Evolutionary conservation across 1,140 invertebrate species (phyloP).

Genomic region (Pseudomyrmex dendroicus): DNA sequence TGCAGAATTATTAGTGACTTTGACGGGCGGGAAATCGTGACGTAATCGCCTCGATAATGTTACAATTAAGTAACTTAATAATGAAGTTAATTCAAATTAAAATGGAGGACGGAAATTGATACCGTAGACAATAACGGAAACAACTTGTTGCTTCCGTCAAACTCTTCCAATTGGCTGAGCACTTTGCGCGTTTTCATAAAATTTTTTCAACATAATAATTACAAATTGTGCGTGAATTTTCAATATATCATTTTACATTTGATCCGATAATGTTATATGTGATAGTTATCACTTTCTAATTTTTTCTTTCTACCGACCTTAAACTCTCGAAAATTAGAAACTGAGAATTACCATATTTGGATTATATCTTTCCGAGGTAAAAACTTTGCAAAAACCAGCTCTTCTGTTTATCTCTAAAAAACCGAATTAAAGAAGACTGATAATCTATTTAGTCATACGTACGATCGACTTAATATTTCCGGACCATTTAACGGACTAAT

Average conservation of each 20-base stretch:
- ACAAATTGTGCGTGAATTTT: background rate
- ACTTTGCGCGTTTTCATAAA: background rate
- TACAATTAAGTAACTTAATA: conserved; percentile 54
- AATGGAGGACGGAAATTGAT: conserved; percentile 32
- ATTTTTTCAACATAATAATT: conserved; percentile 20
- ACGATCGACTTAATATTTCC: conserved; percentile 68
- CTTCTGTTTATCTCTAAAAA: background rate
- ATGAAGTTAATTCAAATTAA: conserved; percentile 56
- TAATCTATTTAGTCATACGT: conserved; percentile 67
- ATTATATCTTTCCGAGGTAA: conserved; percentile 19
- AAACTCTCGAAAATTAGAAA: background rate
- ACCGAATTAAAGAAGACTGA: conserved; percentile 49
- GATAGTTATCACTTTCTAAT: too few relatives aligned
- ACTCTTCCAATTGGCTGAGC: conserved; percentile 34
- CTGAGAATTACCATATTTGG: background rate
- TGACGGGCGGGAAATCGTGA: conserved; percentile 36
- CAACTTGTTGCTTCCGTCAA: conserved; percentile 62
- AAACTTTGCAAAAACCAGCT: conserved; percentile 16
- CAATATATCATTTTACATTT: too few relatives aligned
- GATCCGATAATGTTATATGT: too few relatives aligned
- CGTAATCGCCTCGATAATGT: conserved; percentile 51
- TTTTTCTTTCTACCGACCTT: background rate
- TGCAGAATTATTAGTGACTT: conserved; percentile 57
- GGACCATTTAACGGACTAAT: conserved; percentile 63
- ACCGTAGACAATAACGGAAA: conserved; percentile 51